Evolutionary conservation across 2,113 vertebrate species (phyloP).

Genomic region (Cryptomyrus ogoouensis): DNA sequence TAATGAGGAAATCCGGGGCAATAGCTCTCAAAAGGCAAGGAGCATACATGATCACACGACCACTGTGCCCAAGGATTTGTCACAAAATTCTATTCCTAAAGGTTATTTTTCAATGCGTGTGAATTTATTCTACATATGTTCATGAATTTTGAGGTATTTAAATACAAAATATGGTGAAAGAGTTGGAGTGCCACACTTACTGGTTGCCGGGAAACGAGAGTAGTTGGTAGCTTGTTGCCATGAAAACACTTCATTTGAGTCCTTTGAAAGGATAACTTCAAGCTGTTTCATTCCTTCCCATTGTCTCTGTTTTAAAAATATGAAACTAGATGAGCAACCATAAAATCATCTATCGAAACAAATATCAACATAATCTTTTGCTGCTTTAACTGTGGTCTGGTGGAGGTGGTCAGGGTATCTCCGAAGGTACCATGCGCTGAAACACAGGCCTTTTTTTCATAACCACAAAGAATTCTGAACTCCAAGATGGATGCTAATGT

Average conservation of each 20-base stretch:
- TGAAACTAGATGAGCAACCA: not conserved
- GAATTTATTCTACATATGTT: not conserved
- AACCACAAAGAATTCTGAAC: not conserved
- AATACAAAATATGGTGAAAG: not conserved
- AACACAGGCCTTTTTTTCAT: not conserved
- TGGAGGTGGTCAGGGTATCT: not conserved
- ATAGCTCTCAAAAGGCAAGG: not conserved
- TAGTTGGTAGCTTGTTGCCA: constrained; percentile 2
- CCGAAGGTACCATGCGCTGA: not conserved
- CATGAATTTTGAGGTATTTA: not conserved
- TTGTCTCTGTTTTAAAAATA: not conserved
- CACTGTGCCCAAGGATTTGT: not conserved
- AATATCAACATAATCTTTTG: not conserved
- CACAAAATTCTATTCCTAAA: not conserved
- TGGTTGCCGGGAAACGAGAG: constrained; percentile 4
- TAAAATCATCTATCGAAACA: not conserved
- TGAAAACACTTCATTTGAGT: constrained; percentile 16
- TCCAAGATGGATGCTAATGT: not conserved
- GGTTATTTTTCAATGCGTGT: not conserved
- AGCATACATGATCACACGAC: not conserved
- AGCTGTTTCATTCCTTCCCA: not conserved
- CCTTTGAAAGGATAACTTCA: not conserved
- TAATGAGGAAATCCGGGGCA: not conserved
- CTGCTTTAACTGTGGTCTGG: not conserved
- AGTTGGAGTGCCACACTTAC: not conserved